phyloP scores from a whole-genome alignment of 23 tunicate genomes.

The Styela clava region DNA sequence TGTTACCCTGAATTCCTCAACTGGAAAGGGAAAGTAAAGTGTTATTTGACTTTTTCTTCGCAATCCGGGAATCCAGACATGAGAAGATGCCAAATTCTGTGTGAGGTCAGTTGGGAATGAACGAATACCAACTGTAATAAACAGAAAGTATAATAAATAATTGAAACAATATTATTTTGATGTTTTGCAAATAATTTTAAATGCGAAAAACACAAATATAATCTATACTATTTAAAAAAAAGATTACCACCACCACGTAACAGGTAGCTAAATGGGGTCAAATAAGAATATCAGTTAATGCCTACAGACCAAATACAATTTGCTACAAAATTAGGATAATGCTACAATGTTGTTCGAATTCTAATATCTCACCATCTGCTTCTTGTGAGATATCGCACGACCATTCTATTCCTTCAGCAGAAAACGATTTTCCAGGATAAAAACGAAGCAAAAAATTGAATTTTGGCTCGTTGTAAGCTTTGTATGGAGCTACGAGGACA shows the following conservation, averaged over 20 bases:
- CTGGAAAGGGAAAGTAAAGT: not conserved
- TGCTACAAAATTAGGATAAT: no score
- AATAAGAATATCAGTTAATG: no score
- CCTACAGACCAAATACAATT: no score
- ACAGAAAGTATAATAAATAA: not conserved
- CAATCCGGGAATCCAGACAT: not conserved
- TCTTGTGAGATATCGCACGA: not conserved
- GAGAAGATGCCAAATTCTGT: not conserved
- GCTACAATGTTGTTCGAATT: no score
- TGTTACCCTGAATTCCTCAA: not conserved
- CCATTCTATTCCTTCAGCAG: constrained; percentile 1
- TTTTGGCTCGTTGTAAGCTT: not conserved
- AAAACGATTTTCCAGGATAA: not conserved
- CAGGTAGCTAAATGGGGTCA: no score
- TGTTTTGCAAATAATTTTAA: no score
- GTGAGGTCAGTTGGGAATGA: constrained; percentile 2
- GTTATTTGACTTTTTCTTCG: not conserved
- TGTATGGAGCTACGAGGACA: constrained; percentile 1
- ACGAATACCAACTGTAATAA: constrained; percentile 1
- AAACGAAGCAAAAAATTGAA: constrained; percentile 1
- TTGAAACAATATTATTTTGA: not conserved
- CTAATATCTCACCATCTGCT: not conserved
- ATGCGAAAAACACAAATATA: no score
- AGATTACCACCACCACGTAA: no score
- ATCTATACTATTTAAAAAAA: no score